These are phyloP conservation scores for Zaprionus capensis DNA, from an alignment of 1,140 invertebrate species.

Conservation along the genomic window DNA sequence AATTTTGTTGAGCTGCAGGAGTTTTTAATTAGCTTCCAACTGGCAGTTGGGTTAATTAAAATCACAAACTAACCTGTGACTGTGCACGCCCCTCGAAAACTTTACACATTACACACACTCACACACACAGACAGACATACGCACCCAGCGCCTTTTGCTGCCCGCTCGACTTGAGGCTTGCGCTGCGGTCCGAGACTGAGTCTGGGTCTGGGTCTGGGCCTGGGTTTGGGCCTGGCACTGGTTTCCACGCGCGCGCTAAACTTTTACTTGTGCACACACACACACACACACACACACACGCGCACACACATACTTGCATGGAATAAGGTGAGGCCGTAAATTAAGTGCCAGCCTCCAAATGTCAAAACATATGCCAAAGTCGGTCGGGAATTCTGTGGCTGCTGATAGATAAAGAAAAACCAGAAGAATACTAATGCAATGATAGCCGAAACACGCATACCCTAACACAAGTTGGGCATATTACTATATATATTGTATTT, in stretches of 20 bases:
- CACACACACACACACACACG: slow-evolving; percentile 4
- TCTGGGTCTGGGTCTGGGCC: slow-evolving; percentile 27
- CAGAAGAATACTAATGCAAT: background rate
- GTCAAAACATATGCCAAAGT: slow-evolving; percentile 65
- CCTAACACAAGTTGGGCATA: background rate
- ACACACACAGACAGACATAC: background rate
- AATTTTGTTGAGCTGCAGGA: slow-evolving; percentile 42
- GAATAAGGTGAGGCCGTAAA: slow-evolving; percentile 65
- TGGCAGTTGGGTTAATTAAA: slow-evolving; percentile 62
- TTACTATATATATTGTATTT: background rate
- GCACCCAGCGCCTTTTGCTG: background rate
- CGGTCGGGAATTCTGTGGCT: slow-evolving; percentile 54
- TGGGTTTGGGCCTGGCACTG: slow-evolving; percentile 28
- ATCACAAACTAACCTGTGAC: slow-evolving; percentile 24
- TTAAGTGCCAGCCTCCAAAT: slow-evolving; percentile 71
- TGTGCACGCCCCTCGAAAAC: slow-evolving; percentile 11
- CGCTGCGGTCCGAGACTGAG: background rate
- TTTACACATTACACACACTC: slow-evolving; percentile 16
- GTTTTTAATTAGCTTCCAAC: slow-evolving; percentile 65
- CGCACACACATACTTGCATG: background rate
- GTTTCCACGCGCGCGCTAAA: slow-evolving; percentile 4
- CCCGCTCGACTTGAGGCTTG: background rate
- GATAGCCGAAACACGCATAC: background rate
- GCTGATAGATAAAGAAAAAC: slow-evolving; percentile 47
- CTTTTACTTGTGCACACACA: slow-evolving; percentile 10